Evolutionary conservation across 2,113 vertebrate genomes (phyloP).

Genomic region (Cottus gobio): DNA sequence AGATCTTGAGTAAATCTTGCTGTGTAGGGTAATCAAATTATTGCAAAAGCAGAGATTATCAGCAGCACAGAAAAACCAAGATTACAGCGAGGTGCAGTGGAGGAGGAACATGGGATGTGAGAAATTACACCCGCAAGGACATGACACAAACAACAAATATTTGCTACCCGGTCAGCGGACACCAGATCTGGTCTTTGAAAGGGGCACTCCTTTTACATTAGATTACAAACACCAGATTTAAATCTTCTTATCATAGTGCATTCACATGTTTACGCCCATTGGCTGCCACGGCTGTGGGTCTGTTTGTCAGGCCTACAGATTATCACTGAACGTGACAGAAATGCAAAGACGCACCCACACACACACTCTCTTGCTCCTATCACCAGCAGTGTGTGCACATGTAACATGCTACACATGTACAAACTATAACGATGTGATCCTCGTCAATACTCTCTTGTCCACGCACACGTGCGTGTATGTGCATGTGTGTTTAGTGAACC

Average conservation of each 20-base stretch:
- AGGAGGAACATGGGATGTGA: neutral
- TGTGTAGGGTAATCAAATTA: neutral
- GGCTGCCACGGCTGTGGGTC: neutral
- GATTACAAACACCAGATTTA: neutral
- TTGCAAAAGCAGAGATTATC: neutral
- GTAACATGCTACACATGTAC: neutral
- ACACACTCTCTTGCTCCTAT: neutral
- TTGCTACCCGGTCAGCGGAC: neutral
- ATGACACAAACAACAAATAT: neutral
- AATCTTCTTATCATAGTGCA: neutral
- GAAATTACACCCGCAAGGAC: neutral
- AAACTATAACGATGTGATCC: slow-evolving; percentile 4
- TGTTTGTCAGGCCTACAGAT: neutral
- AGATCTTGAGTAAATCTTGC: neutral
- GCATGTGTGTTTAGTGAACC: slow-evolving; percentile 24
- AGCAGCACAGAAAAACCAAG: neutral
- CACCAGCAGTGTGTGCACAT: neutral
- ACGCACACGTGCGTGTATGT: neutral
- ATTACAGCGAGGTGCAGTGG: neutral
- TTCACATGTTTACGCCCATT: neutral
- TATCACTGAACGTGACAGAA: neutral
- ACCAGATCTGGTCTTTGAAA: neutral
- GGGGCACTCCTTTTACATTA: neutral
- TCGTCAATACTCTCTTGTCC: slow-evolving; percentile 3
- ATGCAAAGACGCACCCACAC: neutral